Evolutionary conservation across 2,888 invertebrate species (phyloP).

Genomic region (Apodemia hepburni): DNA sequence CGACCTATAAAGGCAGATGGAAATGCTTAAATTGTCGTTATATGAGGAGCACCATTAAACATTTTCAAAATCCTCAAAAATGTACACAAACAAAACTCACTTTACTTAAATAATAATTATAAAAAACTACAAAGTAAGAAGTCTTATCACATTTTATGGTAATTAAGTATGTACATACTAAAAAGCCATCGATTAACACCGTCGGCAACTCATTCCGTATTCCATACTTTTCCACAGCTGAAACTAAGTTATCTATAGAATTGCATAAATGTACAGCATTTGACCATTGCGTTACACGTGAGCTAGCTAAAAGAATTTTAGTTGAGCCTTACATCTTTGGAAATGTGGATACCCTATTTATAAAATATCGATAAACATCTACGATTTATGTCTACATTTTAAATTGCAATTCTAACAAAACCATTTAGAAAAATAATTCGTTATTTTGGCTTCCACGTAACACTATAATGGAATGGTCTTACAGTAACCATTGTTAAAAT

Average conservation of each 20-base stretch:
- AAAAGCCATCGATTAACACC: conserved; percentile 31
- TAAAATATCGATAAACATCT: conserved; percentile 72
- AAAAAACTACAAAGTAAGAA: conserved; percentile 42
- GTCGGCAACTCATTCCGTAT: conserved; percentile 25
- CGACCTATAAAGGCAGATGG: conserved; percentile 33
- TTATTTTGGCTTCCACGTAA: conserved; percentile 76
- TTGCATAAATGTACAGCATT: conserved; percentile 37
- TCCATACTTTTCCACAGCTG: conserved; percentile 24
- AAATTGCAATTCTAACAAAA: conserved; percentile 76
- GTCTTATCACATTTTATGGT: conserved; percentile 55
- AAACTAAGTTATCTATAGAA: conserved; percentile 27
- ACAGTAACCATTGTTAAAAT: conserved; percentile 56
- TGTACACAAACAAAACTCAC: conserved; percentile 38
- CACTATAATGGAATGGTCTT: conserved; percentile 74
- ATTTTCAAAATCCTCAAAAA: conserved; percentile 36
- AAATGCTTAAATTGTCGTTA: conserved; percentile 32
- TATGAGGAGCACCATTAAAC: conserved; percentile 42
- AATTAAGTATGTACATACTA: conserved; percentile 43
- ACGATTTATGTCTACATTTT: conserved; percentile 61
- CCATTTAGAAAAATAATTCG: conserved; percentile 77
- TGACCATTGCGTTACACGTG: conserved; percentile 44
- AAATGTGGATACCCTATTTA: conserved; percentile 67
- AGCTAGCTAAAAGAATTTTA: conserved; percentile 62
- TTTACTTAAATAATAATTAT: conserved; percentile 38
- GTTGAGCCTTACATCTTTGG: conserved; percentile 77